These are phyloP conservation scores for Ceratina australensis DNA, from an alignment of 1,140 invertebrate species.

Conservation along the genomic window DNA sequence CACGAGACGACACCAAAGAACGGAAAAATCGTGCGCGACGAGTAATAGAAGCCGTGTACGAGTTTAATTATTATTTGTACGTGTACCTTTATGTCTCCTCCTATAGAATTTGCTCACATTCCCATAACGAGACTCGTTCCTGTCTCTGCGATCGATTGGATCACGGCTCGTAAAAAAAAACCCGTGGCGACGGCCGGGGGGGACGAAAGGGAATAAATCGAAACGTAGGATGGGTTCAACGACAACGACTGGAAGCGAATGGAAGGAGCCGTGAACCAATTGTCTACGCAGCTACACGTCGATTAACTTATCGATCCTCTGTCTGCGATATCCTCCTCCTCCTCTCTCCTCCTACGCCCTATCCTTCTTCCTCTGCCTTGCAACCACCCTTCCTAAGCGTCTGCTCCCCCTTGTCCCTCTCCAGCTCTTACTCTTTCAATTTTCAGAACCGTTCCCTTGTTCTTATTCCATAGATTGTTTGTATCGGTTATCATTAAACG, in stretches of 20 bases:
- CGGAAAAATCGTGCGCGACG: conserved; percentile 28
- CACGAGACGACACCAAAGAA: neutral
- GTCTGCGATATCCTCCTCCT: conserved; percentile 23
- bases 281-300: conserved; percentile 41
- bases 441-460: neutral
- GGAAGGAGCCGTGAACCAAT: conserved; percentile 57
- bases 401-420: neutral
- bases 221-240: neutral
- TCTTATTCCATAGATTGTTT: neutral
- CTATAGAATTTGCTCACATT: conserved; percentile 28
- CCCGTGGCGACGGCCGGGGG: neutral
- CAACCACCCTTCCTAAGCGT: neutral
- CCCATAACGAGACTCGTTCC: conserved; percentile 23
- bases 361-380: neutral
- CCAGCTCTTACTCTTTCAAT: neutral
- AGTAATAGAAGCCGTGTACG: conserved; percentile 34
- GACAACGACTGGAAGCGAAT: conserved; percentile 8
- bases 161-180: conserved; percentile 42
- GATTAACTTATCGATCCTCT: conserved; percentile 41
- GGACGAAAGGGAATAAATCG: conserved; percentile 16
- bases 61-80: neutral
- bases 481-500: too few relatives aligned
- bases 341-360: neutral
- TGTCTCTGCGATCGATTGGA: conserved; percentile 37
- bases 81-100: neutral